Conservation (phyloP, 2,113 vertebrate genomes). For the Turdus rufiventris region DNA sequence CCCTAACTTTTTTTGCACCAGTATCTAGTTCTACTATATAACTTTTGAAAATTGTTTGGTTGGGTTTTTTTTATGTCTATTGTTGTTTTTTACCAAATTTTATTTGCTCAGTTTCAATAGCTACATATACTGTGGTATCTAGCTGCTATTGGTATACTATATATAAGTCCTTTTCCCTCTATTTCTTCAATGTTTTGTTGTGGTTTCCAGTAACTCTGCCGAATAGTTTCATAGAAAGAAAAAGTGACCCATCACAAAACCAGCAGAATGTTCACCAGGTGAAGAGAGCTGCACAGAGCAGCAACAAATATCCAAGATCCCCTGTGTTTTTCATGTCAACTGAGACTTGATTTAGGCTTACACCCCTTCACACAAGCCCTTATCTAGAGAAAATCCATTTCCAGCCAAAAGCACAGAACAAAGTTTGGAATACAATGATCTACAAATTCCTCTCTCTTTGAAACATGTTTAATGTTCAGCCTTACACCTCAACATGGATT, state of each 20-base stretch:
- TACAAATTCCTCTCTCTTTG: background rate
- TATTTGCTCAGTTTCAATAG: background rate
- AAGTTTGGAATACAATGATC: background rate
- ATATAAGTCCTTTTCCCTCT: background rate
- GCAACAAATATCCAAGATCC: background rate
- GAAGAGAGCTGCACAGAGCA: background rate
- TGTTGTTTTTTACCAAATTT: background rate
- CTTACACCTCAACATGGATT: background rate
- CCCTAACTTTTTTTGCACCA: background rate
- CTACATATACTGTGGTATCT: background rate
- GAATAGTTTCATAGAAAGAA: background rate
- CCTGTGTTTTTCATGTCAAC: background rate
- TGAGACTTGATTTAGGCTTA: background rate
- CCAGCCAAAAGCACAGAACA: background rate
- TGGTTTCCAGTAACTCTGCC: background rate
- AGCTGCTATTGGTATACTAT: background rate
- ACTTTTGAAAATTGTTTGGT: background rate
- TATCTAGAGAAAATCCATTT: background rate
- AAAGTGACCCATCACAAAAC: background rate
- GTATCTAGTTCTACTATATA: background rate
- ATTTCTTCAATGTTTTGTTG: background rate
- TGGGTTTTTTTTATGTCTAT: background rate
- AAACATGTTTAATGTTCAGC: background rate
- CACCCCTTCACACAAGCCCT: background rate
- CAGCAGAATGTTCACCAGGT: background rate